These are phyloP conservation scores for Serranus cabrilla DNA, from an alignment of 2,797 vertebrate species.

Conservation along the genomic window DNA sequence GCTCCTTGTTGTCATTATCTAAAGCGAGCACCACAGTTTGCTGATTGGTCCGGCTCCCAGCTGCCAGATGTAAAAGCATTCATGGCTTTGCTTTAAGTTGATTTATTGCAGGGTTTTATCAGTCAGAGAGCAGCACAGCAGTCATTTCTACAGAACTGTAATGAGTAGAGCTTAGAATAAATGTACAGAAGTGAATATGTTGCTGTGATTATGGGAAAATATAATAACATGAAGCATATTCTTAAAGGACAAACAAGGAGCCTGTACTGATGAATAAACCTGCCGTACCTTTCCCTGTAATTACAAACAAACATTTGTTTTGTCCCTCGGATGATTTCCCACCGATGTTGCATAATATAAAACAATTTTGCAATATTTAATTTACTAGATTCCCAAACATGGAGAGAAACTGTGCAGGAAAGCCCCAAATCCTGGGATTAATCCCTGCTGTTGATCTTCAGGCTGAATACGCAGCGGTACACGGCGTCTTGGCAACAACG, in stretches of 20 bases:
- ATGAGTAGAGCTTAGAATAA: background rate
- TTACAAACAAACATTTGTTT: background rate
- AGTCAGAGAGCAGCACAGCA: conserved; percentile 6
- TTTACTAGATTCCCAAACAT: conserved; percentile 3
- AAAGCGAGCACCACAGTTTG: conserved; percentile 1
- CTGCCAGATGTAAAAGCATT: conserved; percentile 15
- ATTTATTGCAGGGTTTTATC: background rate
- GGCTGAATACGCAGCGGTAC: conserved; percentile 24
- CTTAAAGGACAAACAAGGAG: background rate
- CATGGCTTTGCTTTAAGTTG: background rate
- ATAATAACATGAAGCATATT: background rate
- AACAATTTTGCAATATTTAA: conserved; percentile 8
- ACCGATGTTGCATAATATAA: too few relatives aligned
- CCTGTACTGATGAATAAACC: background rate
- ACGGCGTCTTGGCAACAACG: conserved; percentile 32
- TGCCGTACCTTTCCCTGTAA: background rate
- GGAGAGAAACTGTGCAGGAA: conserved; percentile 24
- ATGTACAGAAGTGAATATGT: background rate
- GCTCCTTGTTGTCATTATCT: conserved; percentile 16
- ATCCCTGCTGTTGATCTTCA: conserved; percentile 48
- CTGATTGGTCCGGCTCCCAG: conserved; percentile 22
- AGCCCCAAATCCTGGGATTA: conserved; percentile 40
- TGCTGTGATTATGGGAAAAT: conserved; percentile 4
- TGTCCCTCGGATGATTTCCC: too few relatives aligned
- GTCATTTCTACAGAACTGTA: background rate